Conservation (phyloP, 2,888 invertebrate species). For the Parnassius apollo region DNA sequence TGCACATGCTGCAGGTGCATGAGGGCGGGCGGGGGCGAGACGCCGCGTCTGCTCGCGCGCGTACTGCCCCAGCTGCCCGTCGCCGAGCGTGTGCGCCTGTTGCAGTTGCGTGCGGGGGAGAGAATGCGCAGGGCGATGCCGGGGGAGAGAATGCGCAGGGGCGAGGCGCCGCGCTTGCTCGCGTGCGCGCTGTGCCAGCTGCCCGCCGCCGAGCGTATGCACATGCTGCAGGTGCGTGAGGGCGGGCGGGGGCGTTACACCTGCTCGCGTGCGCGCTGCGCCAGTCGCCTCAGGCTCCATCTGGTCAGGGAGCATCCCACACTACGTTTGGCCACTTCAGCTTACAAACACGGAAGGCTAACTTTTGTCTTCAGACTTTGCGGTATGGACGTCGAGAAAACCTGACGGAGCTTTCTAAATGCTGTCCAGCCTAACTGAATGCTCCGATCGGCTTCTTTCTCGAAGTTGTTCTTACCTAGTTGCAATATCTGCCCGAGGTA, state of each 20-base stretch:
- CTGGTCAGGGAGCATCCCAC: too few relatives aligned
- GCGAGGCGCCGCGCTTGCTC: constrained; percentile 44
- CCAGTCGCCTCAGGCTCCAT: too few relatives aligned
- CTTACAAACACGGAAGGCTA: too few relatives aligned
- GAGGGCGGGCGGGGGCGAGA: constrained; percentile 86
- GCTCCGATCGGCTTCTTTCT: too few relatives aligned
- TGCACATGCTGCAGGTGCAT: neutral
- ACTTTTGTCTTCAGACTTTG: too few relatives aligned
- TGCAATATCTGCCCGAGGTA: too few relatives aligned
- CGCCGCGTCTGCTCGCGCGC: constrained; percentile 89
- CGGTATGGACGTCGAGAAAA: too few relatives aligned
- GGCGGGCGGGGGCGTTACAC: constrained; percentile 88
- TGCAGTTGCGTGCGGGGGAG: neutral
- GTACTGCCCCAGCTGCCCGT: constrained; percentile 67
- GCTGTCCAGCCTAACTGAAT: too few relatives aligned
- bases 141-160: constrained; percentile 77
- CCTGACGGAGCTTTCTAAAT: too few relatives aligned
- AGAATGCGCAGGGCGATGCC: too few relatives aligned
- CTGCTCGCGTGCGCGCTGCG: constrained; percentile 89
- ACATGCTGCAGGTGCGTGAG: neutral
- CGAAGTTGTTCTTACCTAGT: too few relatives aligned
- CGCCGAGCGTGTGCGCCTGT: neutral
- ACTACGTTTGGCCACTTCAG: too few relatives aligned
- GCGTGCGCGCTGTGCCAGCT: constrained; percentile 86
- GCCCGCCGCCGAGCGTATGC: neutral